Conservation (phyloP, 2,888 invertebrate species). For the Papilio demoleus region DNA sequence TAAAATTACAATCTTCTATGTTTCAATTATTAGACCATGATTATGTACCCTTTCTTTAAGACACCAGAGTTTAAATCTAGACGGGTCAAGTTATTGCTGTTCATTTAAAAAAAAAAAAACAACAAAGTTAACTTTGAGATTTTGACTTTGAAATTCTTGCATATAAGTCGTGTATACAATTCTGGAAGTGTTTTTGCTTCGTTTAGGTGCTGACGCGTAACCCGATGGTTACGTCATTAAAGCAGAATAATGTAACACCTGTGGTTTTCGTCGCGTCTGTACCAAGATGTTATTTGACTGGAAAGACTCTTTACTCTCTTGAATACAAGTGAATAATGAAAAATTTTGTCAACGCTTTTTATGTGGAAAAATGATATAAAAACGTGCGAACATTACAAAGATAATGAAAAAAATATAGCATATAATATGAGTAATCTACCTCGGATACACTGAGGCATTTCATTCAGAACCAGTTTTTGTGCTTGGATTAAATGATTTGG, state of each 20-base stretch:
- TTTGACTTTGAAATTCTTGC: not conserved
- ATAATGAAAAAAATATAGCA: not conserved
- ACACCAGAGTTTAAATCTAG: too few relatives aligned
- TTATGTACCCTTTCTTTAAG: too few relatives aligned
- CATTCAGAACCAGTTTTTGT: too few relatives aligned
- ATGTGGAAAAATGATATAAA: not conserved
- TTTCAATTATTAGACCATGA: too few relatives aligned
- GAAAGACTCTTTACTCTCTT: conserved; percentile 28
- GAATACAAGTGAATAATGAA: conserved; percentile 26
- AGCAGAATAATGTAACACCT: conserved; percentile 81
- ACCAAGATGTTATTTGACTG: conserved; percentile 46
- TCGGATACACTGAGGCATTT: too few relatives aligned
- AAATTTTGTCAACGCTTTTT: not conserved
- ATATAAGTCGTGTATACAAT: conserved; percentile 46
- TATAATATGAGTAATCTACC: not conserved
- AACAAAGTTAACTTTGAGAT: not conserved
- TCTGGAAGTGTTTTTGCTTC: conserved; percentile 44
- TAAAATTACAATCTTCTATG: too few relatives aligned
- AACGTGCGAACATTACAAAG: not conserved
- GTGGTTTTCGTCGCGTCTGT: conserved; percentile 67
- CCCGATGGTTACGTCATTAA: conserved; percentile 76
- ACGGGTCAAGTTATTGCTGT: too few relatives aligned
- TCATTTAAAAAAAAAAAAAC: too few relatives aligned
- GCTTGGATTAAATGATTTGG: not conserved
- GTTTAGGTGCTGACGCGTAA: conserved; percentile 56